Evolutionary conservation across 2,113 vertebrate genomes (phyloP).

Genomic region (Ifrita kowaldi): DNA sequence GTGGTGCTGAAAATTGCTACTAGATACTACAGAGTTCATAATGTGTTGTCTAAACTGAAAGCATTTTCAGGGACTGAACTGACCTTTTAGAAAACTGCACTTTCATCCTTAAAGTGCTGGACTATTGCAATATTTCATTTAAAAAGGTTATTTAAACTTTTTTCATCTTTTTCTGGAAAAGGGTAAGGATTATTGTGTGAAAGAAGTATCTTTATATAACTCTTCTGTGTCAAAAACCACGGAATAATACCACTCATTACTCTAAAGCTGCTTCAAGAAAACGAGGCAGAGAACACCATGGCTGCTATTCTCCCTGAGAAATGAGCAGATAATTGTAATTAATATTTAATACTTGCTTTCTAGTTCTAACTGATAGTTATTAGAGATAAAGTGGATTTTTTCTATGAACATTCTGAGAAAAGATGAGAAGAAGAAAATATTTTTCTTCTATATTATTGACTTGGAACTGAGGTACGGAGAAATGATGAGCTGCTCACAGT

Average conservation of each 20-base stretch:
- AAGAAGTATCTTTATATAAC: constrained; percentile 13
- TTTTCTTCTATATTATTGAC: not conserved
- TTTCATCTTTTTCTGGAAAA: constrained; percentile 37
- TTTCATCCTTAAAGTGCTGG: constrained; percentile 69
- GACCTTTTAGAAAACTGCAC: constrained; percentile 73
- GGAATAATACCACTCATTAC: not conserved
- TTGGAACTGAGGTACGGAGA: not conserved
- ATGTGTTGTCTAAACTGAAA: constrained; percentile 71
- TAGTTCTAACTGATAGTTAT: not conserved
- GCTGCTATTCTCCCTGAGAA: not conserved
- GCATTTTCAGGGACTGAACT: constrained; percentile 62
- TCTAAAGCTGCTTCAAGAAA: not conserved
- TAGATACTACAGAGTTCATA: constrained; percentile 54
- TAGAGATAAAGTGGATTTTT: not conserved
- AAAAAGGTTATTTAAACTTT: constrained; percentile 75
- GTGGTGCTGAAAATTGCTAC: constrained; percentile 67
- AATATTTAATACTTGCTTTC: not conserved
- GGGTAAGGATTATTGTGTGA: constrained; percentile 19
- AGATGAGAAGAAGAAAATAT: not conserved
- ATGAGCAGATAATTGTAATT: not conserved
- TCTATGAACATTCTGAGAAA: not conserved
- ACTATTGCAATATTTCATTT: constrained; percentile 71
- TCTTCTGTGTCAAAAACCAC: not conserved
- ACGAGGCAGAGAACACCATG: not conserved
- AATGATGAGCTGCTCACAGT: not conserved